phyloP scores from a whole-genome alignment of 1,140 invertebrate genomes.

The Cydia fagiglandana region DNA sequence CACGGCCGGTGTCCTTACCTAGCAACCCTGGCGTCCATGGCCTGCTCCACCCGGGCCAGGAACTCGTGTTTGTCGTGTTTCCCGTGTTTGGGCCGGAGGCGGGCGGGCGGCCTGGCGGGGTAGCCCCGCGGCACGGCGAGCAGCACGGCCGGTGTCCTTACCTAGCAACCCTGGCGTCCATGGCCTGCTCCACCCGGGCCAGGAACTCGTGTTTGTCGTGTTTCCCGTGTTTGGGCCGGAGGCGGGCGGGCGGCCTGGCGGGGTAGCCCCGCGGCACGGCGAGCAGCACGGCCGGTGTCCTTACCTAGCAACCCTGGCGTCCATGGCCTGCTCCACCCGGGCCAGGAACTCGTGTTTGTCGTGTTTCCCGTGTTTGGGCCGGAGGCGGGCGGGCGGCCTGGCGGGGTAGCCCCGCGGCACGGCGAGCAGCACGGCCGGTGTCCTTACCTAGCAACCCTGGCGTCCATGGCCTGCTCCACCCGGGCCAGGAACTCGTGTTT shows the following conservation, averaged over 20 bases:
- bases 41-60: conserved; percentile 78
- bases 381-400: too few relatives aligned
- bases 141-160: conserved; percentile 86
- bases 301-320: too few relatives aligned
- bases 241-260: conserved; percentile 70
- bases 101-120: conserved; percentile 56
- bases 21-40: conserved; percentile 87
- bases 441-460: too few relatives aligned
- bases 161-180: conserved; percentile 86
- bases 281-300: too few relatives aligned
- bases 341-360: too few relatives aligned
- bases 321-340: too few relatives aligned
- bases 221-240: conserved; percentile 82
- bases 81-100: conserved; percentile 83
- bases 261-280: conserved; percentile 49
- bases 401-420: too few relatives aligned
- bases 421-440: too few relatives aligned
- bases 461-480: too few relatives aligned
- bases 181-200: conserved; percentile 80
- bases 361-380: too few relatives aligned
- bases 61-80: conserved; percentile 85
- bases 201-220: conserved; percentile 84
- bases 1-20: conserved; percentile 85
- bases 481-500: too few relatives aligned
- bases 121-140: conserved; percentile 60